Evolutionary conservation across 2,888 invertebrate species (phyloP).

Genomic region (Perizoma affinitatum): DNA sequence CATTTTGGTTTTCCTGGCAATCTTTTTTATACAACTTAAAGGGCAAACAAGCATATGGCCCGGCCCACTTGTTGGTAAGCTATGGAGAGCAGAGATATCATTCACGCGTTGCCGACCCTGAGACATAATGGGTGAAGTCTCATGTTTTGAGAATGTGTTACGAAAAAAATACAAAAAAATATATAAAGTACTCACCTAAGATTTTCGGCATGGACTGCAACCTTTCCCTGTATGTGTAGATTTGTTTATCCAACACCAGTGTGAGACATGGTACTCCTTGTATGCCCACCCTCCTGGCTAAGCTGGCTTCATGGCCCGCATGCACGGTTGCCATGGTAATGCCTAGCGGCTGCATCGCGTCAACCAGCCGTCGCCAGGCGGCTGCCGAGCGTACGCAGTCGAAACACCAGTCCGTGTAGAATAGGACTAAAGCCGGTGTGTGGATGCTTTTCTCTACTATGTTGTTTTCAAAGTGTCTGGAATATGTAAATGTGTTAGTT

Average conservation of each 20-base stretch:
- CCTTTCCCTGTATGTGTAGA: constrained; percentile 93
- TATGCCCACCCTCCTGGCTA: constrained; percentile 91
- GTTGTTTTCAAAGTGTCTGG: constrained; percentile 93
- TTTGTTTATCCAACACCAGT: constrained; percentile 92
- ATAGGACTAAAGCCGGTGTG: constrained; percentile 93
- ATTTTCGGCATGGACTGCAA: constrained; percentile 91
- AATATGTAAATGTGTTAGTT: constrained; percentile 36
- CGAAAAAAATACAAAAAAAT: too few species aligned
- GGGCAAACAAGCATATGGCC: too few species aligned
- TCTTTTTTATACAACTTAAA: too few species aligned
- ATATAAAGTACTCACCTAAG: constrained; percentile 81
- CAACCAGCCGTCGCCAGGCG: constrained; percentile 92
- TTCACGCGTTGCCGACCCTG: too few species aligned
- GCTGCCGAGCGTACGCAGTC: constrained; percentile 95
- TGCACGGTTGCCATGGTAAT: constrained; percentile 91
- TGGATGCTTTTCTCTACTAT: constrained; percentile 92
- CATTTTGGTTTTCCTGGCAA: too few species aligned
- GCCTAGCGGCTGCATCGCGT: constrained; percentile 93
- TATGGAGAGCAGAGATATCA: too few species aligned
- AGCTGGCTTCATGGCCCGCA: constrained; percentile 90
- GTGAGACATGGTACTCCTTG: constrained; percentile 92
- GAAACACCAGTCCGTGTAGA: constrained; percentile 98
- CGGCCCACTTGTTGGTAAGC: too few species aligned
- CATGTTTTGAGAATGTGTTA: too few species aligned
- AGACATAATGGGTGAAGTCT: too few species aligned